Percentiles rank a stretch among this genome's conserved stretches.
Conservation (phyloP, 2,888 invertebrate species). For the Deilephila elpenor region DNA sequence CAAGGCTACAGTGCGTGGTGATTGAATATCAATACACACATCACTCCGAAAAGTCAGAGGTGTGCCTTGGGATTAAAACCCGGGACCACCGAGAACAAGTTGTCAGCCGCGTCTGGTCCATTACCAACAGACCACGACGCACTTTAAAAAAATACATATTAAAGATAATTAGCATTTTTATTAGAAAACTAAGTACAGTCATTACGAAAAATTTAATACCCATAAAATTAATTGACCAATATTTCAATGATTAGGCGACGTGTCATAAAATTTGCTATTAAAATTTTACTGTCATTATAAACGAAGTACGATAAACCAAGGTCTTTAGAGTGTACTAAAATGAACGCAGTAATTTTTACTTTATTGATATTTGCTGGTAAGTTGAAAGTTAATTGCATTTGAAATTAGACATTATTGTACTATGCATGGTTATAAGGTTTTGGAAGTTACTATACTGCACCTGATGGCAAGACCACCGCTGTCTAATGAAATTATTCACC, state of each 20-base stretch:
- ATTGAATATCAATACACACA: too few species aligned
- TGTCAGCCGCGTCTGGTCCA: too few species aligned
- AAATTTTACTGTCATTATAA: conserved; percentile 33
- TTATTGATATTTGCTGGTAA: conserved; percentile 25
- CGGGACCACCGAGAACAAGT: too few species aligned
- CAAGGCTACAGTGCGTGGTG: too few species aligned
- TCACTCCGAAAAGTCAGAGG: too few species aligned
- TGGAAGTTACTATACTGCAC: too few species aligned
- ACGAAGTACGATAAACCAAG: conserved; percentile 1
- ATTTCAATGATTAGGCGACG: conserved; percentile 30
- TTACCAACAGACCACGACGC: too few species aligned
- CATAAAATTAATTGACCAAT: conserved; percentile 31
- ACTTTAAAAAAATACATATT: not conserved
- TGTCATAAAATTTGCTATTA: conserved; percentile 34
- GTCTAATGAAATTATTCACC: too few species aligned
- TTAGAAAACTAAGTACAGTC: conserved; percentile 5
- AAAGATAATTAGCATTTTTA: not conserved
- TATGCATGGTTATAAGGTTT: too few species aligned
- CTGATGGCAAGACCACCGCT: too few species aligned
- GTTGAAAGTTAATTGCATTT: conserved; percentile 11
- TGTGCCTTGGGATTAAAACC: too few species aligned
- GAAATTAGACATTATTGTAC: not conserved
- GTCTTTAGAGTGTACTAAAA: conserved; percentile 26
- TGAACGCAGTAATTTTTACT: conserved; percentile 26
- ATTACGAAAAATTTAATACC: conserved; percentile 12